Base-by-base conservation (phyloP, 2,797 vertebrate genomes). In the Enoplosus armatus region DNA sequence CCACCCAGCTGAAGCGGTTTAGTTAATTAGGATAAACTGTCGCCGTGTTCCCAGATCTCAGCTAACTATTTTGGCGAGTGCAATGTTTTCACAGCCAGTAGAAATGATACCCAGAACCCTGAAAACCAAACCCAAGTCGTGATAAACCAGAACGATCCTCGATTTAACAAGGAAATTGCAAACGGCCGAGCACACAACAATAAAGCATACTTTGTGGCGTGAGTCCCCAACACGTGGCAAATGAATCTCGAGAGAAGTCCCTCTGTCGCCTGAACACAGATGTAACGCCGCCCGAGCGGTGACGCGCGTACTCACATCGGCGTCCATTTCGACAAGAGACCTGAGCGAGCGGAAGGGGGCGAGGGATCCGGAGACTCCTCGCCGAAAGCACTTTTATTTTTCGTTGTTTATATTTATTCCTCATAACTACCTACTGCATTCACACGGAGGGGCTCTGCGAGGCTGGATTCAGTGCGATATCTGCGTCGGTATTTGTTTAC, bases 311-410 rank as follows among this genome's bases (percentile, higher is more conserved):
- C 80, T 85, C 67, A 60, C 24, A 37, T 15, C 11, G 1, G 39
- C 68, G 47, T 75, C 48, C 31, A 35, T 76, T 70, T 41, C 41
- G 58, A 63, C 27, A 43, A 27, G 15, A 74, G 26, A 60, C 47
- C 68, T 65, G 76, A 69, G 64, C 59, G 63, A 72, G 65, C 59
- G 27, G 56, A 71, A 64, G 68, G 33, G 41, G 41, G 26, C 0
- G 31, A 60, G 33, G 63, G 66, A 59, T 63, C 85, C n/a, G 62
- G 69, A 77, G 84, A 62, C 15, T 51, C 60, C 60, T 73, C 67
- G 47, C 75, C 72, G 43, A 79, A 90, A 87, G 79, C 86, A 90
- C 87, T 88, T 90, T 88, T 72, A 22, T 59, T 73, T 59, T 73
- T 51, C 45, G 20, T 72, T 60, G 54, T 73, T 78, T 64, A 29